These are phyloP conservation scores for Polydrusus pterygomalis DNA, from an alignment of 2,888 invertebrate genomes.

Conservation along the genomic window DNA sequence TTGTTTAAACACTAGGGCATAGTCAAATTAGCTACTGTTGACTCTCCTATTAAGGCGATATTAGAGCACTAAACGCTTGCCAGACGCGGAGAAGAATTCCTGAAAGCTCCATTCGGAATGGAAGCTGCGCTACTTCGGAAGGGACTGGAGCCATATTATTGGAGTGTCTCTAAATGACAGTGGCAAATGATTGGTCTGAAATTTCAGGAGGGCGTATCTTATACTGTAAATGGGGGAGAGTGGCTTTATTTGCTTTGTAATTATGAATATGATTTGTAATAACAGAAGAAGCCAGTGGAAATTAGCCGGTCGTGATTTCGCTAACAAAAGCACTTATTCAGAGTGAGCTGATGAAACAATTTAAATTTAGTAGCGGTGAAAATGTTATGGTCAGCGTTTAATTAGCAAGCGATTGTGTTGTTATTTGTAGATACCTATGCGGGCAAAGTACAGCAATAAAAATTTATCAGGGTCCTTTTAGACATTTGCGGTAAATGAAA, in stretches of 20 bases:
- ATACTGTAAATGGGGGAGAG: slow-evolving; percentile 54
- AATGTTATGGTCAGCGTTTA: slow-evolving; percentile 67
- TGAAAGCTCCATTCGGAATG: slow-evolving; percentile 48
- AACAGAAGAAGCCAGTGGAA: slow-evolving; percentile 70
- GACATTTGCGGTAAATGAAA: slow-evolving; percentile 44
- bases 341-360: slow-evolving; percentile 70
- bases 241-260: slow-evolving; percentile 71
- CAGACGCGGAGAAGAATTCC: slow-evolving; percentile 41
- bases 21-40: slow-evolving; percentile 56
- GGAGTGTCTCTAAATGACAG: slow-evolving; percentile 54
- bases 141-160: slow-evolving; percentile 59
- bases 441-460: slow-evolving; percentile 13
- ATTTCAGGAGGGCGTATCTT: slow-evolving; percentile 57
- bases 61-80: slow-evolving; percentile 47
- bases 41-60: slow-evolving; percentile 53
- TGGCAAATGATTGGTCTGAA: slow-evolving; percentile 57
- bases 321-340: slow-evolving; percentile 70
- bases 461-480: slow-evolving; percentile 28
- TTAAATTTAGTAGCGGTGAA: slow-evolving; percentile 70
- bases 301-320: slow-evolving; percentile 71
- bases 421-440: slow-evolving; percentile 60
- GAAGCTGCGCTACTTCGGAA: slow-evolving; percentile 56
- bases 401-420: slow-evolving; percentile 66
- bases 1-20: slow-evolving; percentile 56
- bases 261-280: slow-evolving; percentile 74